Base-by-base conservation (phyloP, 2,113 vertebrate genomes). In the Cavia porcellus region DNA sequence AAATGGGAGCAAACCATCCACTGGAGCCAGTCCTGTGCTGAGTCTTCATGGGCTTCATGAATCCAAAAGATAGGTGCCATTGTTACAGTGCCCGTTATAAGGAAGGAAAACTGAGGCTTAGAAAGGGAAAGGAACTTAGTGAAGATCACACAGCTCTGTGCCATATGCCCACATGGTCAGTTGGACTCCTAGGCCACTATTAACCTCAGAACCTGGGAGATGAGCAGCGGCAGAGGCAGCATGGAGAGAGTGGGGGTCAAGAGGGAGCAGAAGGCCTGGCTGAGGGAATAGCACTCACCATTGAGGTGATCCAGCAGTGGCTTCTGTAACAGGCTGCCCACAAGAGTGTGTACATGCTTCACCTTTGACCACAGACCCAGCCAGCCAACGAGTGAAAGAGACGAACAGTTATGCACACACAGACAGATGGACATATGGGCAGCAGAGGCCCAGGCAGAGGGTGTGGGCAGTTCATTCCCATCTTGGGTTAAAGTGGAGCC, bases 251-350 rank as follows among this genome's bases (percentile, higher is more conserved):
- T 22, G 11, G 35, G 24, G 30, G 17, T 45, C 61, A 12, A 38
- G 20, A 55, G 20, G 57, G 13, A 15, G 5, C 66, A 15, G 11
- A 22, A 55, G 14, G 38, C n/a, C 35, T 14, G 4, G 1, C 4
- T 1, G 10, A 38, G 0, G 32, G 45, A 61, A 52, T 10, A 22
- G n/a, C 24, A 42, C 97, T 96, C 68, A 98, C 98, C 97, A 10
- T 98, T 98, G 86, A 98, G 42, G 42, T 98, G 97, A 52, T 96
- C 30, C 42, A 98, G 62, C 84, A 98, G 96, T 1, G 97, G 92
- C 22, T 92, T 95, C 94, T 97, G 70, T 6, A 98, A 92, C n/a
- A 96, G 59, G 0, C 50, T 14, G 3, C 47, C 72, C 42, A 96
- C 35, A 68, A 98, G 66, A 0, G 1, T 0, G 1, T 38, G 52